These are phyloP conservation scores for Pseudorhiza aurosa DNA, from an alignment of 30 jellyfish, hydroid and myxozoan species.

Conservation along the genomic window DNA sequence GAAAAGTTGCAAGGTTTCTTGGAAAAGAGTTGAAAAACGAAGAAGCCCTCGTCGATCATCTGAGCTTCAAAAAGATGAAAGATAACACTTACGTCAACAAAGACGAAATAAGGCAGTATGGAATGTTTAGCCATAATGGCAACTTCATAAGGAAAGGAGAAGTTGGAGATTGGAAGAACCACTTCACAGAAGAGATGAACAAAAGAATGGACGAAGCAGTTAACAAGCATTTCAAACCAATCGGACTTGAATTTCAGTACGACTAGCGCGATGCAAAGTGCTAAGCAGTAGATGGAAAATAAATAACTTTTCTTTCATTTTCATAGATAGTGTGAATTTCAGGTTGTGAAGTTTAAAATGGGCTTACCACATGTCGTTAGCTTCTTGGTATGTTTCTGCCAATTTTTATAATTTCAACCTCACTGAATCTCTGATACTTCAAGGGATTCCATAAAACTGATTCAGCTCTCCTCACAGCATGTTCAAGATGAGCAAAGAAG, in stretches of 20 bases:
- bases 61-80: constrained; percentile 29
- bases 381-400: no score
- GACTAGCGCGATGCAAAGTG: no score
- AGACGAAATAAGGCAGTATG: background rate
- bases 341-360: no score
- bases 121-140: background rate
- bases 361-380: no score
- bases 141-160: constrained; percentile 4
- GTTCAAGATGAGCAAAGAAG: no score
- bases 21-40: background rate
- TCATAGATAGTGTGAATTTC: no score
- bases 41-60: background rate
- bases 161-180: constrained; percentile 6
- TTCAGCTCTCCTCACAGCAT: no score
- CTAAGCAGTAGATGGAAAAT: no score
- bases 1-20: constrained; percentile 29
- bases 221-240: background rate
- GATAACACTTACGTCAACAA: background rate
- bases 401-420: no score
- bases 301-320: no score
- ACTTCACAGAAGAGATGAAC: constrained; percentile 28
- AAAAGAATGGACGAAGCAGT: background rate
- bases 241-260: constrained; percentile 31
- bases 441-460: no score
- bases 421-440: no score